Evolutionary conservation across 2,113 vertebrate species (phyloP).

Genomic region (Dasypus novemcinctus): DNA sequence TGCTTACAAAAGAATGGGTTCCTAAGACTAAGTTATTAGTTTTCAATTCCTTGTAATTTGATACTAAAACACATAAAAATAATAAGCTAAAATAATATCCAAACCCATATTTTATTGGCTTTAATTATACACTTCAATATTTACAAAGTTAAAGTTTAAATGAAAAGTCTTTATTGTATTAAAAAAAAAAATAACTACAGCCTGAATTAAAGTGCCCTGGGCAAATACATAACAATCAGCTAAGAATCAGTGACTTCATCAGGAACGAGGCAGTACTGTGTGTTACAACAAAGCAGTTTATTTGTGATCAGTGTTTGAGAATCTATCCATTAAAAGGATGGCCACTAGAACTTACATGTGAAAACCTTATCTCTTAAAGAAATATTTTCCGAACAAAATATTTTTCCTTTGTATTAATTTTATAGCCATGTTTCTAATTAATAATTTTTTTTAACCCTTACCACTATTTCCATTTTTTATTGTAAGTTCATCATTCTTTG

Average conservation of each 20-base stretch:
- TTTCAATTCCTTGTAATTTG: slow-evolving; percentile 79
- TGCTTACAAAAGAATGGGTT: slow-evolving; percentile 76
- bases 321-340: slow-evolving; percentile 97
- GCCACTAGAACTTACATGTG: too few species aligned
- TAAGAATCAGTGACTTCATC: slow-evolving; percentile 80
- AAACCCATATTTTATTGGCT: slow-evolving; percentile 83
- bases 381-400: background rate
- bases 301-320: slow-evolving; percentile 93
- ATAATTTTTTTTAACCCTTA: background rate
- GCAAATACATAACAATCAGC: slow-evolving; percentile 78
- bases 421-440: background rate
- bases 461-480: slow-evolving; percentile 8
- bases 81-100: slow-evolving; percentile 85
- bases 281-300: slow-evolving; percentile 95
- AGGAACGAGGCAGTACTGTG: slow-evolving; percentile 89
- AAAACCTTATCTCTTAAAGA: too few species aligned
- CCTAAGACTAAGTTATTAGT: slow-evolving; percentile 76
- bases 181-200: slow-evolving; percentile 78
- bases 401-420: background rate
- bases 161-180: slow-evolving; percentile 80
- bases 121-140: slow-evolving; percentile 85
- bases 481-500: background rate
- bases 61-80: slow-evolving; percentile 82
- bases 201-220: slow-evolving; percentile 83
- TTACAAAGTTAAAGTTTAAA: slow-evolving; percentile 85